Conservation (phyloP, 2,113 vertebrate genomes). For the Prunella fulvescens region DNA sequence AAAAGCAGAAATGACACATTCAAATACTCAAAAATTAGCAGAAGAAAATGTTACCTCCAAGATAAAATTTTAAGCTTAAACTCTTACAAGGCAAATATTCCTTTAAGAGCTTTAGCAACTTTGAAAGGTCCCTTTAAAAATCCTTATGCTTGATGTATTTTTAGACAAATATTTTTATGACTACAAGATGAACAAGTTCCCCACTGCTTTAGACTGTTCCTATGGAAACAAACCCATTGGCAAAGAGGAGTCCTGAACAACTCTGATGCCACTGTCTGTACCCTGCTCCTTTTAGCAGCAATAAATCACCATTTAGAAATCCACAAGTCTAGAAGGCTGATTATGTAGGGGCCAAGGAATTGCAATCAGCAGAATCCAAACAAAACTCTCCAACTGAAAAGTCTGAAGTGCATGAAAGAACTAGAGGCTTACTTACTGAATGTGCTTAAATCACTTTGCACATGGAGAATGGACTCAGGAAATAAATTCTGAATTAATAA, state of each 20-base stretch:
- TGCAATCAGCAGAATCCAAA: not conserved
- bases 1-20: not conserved
- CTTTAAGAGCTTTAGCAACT: not conserved
- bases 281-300: not conserved
- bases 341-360: not conserved
- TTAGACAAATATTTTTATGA: conserved; percentile 57
- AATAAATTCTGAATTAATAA: not conserved
- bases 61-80: not conserved
- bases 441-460: not conserved
- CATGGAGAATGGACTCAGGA: not conserved
- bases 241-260: conserved; percentile 13
- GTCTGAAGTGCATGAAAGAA: not conserved
- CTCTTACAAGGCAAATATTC: not conserved
- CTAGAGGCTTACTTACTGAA: not conserved
- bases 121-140: conserved; percentile 22
- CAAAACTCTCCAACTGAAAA: not conserved
- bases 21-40: not conserved
- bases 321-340: not conserved
- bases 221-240: conserved; percentile 57
- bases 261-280: not conserved
- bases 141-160: conserved; percentile 33
- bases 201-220: conserved; percentile 33
- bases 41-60: not conserved
- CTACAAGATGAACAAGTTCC: conserved; percentile 31
- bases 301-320: not conserved